Evolutionary conservation across 1,140 invertebrate genomes (phyloP).

Genomic region (Anagrus nilaparvatae): DNA sequence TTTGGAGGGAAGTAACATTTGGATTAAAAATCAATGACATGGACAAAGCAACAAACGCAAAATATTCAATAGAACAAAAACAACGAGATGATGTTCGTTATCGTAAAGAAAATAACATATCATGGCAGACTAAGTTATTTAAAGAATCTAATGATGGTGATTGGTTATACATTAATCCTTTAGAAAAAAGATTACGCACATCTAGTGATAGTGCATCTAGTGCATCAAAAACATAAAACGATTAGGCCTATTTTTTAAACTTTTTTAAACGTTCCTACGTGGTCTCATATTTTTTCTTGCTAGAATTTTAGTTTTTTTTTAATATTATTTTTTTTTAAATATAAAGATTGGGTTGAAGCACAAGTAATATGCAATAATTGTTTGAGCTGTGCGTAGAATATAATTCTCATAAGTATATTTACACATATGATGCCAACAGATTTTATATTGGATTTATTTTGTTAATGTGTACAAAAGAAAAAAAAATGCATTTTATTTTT

Average conservation of each 20-base stretch:
- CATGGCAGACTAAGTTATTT: slow-evolving; percentile 58
- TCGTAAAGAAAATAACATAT: slow-evolving; percentile 52
- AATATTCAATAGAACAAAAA: slow-evolving; percentile 84
- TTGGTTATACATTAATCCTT: slow-evolving; percentile 34
- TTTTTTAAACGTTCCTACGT: slow-evolving; percentile 21
- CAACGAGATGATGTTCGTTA: slow-evolving; percentile 88
- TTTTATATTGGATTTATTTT: too few relatives aligned
- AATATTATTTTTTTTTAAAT: too few relatives aligned
- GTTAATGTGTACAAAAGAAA: too few relatives aligned
- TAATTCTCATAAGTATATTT: too few relatives aligned
- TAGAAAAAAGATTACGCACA: slow-evolving; percentile 29
- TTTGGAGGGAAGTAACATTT: slow-evolving; percentile 96
- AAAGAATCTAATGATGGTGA: slow-evolving; percentile 39
- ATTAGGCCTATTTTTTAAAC: slow-evolving; percentile 12
- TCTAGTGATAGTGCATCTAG: too few relatives aligned
- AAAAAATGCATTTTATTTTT: too few relatives aligned
- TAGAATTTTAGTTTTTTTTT: too few relatives aligned
- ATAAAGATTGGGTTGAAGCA: too few relatives aligned
- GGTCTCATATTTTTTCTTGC: too few relatives aligned
- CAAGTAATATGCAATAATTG: too few relatives aligned
- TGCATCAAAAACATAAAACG: slow-evolving; percentile 4
- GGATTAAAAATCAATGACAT: slow-evolving; percentile 83
- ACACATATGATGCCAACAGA: too few relatives aligned
- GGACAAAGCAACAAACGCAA: slow-evolving; percentile 83
- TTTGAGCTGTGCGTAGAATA: too few relatives aligned